Evolutionary conservation across 2,888 invertebrate genomes (phyloP), one percentile per base, ranked within the genome.

Genomic region (Orchesella flavescens): DNA sequence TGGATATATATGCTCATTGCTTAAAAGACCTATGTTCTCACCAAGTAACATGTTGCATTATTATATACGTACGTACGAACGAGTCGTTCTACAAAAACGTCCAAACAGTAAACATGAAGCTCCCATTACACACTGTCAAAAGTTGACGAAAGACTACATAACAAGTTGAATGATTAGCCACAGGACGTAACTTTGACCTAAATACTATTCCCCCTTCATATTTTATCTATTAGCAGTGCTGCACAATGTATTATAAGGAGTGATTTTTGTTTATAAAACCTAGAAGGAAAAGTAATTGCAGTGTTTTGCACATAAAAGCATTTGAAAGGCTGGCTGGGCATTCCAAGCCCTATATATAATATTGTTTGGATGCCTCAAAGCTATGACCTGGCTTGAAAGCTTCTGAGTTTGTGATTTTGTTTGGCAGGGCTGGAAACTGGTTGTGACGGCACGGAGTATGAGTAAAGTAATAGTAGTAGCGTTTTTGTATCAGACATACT

Each of bases 181-280:
- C 21, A 55, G 65, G 75, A 75, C 75, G 75, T 75, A 65, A 65
- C 75, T 75, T 75, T 75, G 75, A 75, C 75, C 75, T 53, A 61
- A 66, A 75, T 65, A 65, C 55, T 53, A 17, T 59, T 65, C 53
- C 53, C 1, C 53, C 34, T 9, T 43, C 5, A 21, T 34, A 66
- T 44, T 66, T 44, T 17, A 66, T 66, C 66, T 34, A 34, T 34
- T 34, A 34, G n/a, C n/a, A n/a, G 2, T 4, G 34, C 34, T 34
- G 34, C 34, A 34, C 34, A 34, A 34, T 23, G 12, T 63, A 44
- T 46, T 66, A 44, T 59, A 19, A 17, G 3, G 19, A 24, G 43
- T n/a, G 46, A 43, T 44, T 44, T 63, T 65, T 66, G 19, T 66
- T 65, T 34, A 65, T 43, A 65, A 65, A 65, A n/a, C n/a, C 19